phyloP scores from a whole-genome alignment of 2,888 invertebrate species.

The Lottia scabra region DNA sequence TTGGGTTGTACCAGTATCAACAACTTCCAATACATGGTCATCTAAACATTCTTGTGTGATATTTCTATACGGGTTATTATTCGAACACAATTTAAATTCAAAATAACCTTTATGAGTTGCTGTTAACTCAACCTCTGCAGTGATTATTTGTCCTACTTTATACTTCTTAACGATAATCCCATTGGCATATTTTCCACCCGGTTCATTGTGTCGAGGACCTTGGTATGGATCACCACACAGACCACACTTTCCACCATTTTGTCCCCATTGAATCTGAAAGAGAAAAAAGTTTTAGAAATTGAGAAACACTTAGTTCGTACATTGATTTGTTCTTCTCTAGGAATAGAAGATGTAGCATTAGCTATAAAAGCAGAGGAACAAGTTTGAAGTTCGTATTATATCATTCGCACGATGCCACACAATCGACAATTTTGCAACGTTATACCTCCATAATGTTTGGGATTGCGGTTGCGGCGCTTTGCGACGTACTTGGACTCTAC shows the following conservation, averaged over 20 bases:
- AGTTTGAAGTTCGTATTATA: no score
- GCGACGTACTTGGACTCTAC: no score
- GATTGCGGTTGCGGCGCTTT: no score
- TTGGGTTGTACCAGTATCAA: constrained; percentile 32
- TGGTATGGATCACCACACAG: constrained; percentile 88
- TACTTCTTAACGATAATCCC: constrained; percentile 65
- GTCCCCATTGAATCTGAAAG: constrained; percentile 54
- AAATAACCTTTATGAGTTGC: constrained; percentile 64
- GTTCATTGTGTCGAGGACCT: constrained; percentile 63
- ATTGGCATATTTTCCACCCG: constrained; percentile 63
- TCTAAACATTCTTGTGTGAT: constrained; percentile 63
- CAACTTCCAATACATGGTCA: constrained; percentile 37
- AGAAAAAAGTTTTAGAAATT: not conserved
- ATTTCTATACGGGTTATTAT: constrained; percentile 30
- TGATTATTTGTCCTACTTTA: constrained; percentile 57
- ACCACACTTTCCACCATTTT: constrained; percentile 81
- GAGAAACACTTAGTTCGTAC: no score
- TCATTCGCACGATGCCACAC: no score
- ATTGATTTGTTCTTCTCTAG: no score
- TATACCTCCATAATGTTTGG: no score
- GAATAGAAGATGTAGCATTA: no score
- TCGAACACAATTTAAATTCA: constrained; percentile 61
- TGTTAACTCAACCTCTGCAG: constrained; percentile 62
- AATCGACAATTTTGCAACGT: no score
- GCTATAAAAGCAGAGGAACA: no score